A percentile compares a stretch with the other conserved stretches of the same genome.
phyloP scores from a whole-genome alignment of 2,113 vertebrate species.

The Prolemur simus region DNA sequence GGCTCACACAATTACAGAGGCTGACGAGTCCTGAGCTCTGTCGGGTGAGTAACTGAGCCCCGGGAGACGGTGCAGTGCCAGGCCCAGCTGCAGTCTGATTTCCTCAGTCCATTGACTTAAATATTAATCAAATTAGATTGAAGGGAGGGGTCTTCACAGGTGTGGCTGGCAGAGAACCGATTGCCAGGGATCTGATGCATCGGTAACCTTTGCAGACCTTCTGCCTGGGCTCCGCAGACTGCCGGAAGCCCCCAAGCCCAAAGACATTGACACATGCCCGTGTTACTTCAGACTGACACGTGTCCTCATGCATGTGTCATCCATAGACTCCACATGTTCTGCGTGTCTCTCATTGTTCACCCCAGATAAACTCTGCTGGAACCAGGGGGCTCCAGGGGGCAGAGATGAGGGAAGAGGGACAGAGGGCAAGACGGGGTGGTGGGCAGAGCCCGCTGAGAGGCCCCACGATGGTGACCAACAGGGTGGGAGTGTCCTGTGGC shows the following conservation, averaged over 20 bases:
- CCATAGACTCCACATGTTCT: accelerated
- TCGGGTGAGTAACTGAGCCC: background rate
- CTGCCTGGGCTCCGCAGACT: background rate
- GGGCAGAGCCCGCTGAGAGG: no score
- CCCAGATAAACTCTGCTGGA: background rate
- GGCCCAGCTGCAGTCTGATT: background rate
- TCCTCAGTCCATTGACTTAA: background rate
- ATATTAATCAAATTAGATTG: background rate
- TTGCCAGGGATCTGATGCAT: accelerated
- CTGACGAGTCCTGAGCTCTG: background rate
- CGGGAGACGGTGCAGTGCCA: background rate
- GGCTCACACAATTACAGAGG: background rate
- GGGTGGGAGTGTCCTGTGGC: no score
- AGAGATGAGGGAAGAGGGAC: background rate
- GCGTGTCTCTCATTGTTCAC: background rate
- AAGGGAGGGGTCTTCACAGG: background rate
- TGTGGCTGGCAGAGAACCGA: accelerated
- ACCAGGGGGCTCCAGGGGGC: background rate
- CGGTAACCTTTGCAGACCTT: accelerated
- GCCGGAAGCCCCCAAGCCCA: no score
- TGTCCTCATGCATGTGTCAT: accelerated
- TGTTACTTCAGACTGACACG: accelerated
- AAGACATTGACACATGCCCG: accelerated
- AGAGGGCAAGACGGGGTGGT: background rate
- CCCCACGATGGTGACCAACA: no score